These are phyloP conservation scores for Colostygia pectinataria DNA, from an alignment of 2,888 invertebrate species.

Conservation along the genomic window DNA sequence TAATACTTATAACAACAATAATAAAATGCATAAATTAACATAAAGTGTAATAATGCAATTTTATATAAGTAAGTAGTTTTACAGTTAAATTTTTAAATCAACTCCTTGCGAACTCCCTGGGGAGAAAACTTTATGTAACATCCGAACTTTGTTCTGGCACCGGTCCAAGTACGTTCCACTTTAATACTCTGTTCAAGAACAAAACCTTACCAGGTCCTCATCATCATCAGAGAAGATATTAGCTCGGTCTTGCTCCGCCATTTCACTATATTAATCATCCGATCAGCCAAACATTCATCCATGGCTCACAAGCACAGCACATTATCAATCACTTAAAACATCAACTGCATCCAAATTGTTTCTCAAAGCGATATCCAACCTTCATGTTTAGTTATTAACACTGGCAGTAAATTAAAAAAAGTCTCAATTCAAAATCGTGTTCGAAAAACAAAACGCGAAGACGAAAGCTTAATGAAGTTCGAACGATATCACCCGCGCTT, in stretches of 20 bases:
- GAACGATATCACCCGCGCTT: conserved; percentile 45
- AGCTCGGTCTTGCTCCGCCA: conserved; percentile 72
- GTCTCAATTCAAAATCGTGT: conserved; percentile 27
- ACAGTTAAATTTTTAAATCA: background rate
- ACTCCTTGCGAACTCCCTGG: conserved; percentile 38
- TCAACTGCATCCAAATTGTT: conserved; percentile 72
- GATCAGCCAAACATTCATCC: conserved; percentile 55
- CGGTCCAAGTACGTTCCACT: conserved; percentile 46
- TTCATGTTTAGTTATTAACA: conserved; percentile 23
- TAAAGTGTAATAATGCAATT: too few species aligned
- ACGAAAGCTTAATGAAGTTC: conserved; percentile 23
- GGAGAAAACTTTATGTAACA: conserved; percentile 54
- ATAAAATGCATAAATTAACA: too few species aligned
- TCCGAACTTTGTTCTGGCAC: conserved; percentile 47
- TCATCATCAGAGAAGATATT: conserved; percentile 76
- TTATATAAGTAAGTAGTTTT: background rate
- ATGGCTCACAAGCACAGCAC: conserved; percentile 68
- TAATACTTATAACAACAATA: too few species aligned
- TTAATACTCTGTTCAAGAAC: conserved; percentile 54
- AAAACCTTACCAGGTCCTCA: conserved; percentile 71
- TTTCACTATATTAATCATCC: conserved; percentile 57
- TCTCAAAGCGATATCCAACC: conserved; percentile 18
- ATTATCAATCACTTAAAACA: conserved; percentile 59
- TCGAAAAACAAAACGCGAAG: conserved; percentile 25
- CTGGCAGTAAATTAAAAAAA: conserved; percentile 16